Evolutionary conservation across 2,113 vertebrate genomes (phyloP).

Genomic region (Corythornis cristatus): DNA sequence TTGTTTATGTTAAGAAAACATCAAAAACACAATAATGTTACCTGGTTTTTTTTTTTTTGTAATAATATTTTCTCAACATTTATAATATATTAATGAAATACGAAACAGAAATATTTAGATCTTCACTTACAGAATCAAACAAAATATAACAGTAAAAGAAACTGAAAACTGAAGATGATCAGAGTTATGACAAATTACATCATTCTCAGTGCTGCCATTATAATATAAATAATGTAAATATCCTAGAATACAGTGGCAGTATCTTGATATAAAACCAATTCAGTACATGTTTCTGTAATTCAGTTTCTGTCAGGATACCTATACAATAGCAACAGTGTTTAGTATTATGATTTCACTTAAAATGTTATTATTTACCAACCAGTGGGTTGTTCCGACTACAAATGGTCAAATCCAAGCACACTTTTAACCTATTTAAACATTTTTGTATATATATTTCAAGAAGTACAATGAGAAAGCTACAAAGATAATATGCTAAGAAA

Average conservation of each 20-base stretch:
- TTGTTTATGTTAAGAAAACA: background rate
- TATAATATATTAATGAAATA: background rate
- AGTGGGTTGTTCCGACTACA: background rate
- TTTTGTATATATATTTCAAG: background rate
- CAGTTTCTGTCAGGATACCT: background rate
- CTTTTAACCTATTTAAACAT: background rate
- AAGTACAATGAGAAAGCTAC: background rate
- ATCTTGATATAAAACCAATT: background rate
- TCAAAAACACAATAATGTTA: background rate
- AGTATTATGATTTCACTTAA: background rate
- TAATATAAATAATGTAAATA: background rate
- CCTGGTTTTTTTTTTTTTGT: accelerated
- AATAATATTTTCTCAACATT: background rate
- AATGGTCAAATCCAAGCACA: background rate
- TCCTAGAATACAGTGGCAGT: background rate
- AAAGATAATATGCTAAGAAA: background rate
- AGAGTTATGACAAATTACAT: background rate
- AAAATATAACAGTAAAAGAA: background rate
- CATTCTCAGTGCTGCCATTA: background rate
- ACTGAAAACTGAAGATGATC: background rate
- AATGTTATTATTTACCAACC: background rate
- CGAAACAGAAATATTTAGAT: background rate
- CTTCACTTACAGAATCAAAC: background rate
- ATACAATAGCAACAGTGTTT: background rate
- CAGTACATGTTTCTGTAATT: background rate